A percentile compares a stretch with the other conserved stretches of the same genome.
Evolutionary conservation across 1,140 invertebrate genomes (phyloP).

Genomic region (Colletes gigas): DNA sequence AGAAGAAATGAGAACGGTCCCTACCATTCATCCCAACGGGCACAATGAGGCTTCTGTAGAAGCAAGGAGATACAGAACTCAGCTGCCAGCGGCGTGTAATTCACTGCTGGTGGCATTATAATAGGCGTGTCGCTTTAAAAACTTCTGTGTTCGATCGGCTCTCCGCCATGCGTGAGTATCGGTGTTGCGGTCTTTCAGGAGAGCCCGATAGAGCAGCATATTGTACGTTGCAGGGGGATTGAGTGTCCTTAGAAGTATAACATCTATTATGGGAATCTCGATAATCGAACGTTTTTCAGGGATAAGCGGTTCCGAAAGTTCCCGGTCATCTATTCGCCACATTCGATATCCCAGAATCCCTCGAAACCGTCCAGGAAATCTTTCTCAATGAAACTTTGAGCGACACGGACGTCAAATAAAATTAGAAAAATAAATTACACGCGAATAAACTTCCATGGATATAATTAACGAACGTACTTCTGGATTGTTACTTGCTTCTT

Average conservation of each 20-base stretch:
- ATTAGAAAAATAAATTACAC: too few relatives aligned
- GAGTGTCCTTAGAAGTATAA: constrained; percentile 28
- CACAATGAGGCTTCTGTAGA: not conserved
- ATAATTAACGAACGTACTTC: not conserved
- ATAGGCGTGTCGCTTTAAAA: constrained; percentile 3
- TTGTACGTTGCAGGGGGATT: not conserved
- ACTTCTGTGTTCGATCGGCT: not conserved
- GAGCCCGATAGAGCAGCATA: constrained; percentile 8
- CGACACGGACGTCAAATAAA: too few relatives aligned
- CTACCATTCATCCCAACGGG: not conserved
- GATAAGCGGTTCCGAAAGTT: not conserved
- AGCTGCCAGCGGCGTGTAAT: not conserved
- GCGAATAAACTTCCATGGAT: too few relatives aligned
- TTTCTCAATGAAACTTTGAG: too few relatives aligned
- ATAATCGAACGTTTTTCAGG: constrained; percentile 36
- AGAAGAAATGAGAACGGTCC: not conserved
- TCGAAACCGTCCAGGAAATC: too few relatives aligned
- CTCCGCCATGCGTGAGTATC: not conserved
- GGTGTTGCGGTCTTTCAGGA: not conserved
- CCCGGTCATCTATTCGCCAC: not conserved
- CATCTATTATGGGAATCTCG: constrained; percentile 44
- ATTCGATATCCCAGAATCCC: too few relatives aligned
- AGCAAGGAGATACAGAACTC: not conserved
- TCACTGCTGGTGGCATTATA: not conserved
- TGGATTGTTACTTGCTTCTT: not conserved